Percentiles rank a stretch among this genome's conserved stretches.
phyloP scores from a whole-genome alignment of 2,888 invertebrate genomes.

The Drosophila neonasuta region DNA sequence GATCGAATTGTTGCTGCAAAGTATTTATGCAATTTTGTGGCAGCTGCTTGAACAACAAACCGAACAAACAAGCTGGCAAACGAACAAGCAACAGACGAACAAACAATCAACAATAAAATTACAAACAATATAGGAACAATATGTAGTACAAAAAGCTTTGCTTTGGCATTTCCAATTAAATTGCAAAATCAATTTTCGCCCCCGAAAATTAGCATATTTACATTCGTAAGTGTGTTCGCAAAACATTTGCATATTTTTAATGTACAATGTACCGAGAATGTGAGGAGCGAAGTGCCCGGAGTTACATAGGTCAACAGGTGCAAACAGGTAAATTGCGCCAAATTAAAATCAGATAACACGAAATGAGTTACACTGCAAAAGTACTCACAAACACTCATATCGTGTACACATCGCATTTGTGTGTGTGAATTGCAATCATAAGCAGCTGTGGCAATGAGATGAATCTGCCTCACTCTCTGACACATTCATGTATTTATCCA shows the following conservation, averaged over 20 bases:
- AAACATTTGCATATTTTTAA: conserved; percentile 69
- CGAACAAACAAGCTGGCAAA: conserved; percentile 5
- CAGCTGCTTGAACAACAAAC: conserved; percentile 71
- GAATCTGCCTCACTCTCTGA: conserved; percentile 13
- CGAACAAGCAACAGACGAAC: conserved; percentile 28
- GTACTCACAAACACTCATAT: background rate
- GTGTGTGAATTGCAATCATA: conserved; percentile 31
- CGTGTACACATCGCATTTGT: conserved; percentile 4
- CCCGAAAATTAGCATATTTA: conserved; percentile 72
- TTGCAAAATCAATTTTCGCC: conserved; percentile 75
- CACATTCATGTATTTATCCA: conserved; percentile 26
- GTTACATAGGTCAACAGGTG: conserved; percentile 69
- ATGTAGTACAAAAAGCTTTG: conserved; percentile 39
- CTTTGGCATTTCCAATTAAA: conserved; percentile 72
- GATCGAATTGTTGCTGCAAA: conserved; percentile 42
- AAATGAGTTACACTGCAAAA: conserved; percentile 60
- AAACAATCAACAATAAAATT: conserved; percentile 29
- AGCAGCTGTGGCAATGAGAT: conserved; percentile 45
- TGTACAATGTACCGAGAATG: background rate
- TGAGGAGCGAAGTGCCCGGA: background rate
- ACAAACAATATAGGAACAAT: conserved; percentile 20
- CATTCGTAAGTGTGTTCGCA: conserved; percentile 32
- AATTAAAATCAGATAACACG: conserved; percentile 77
- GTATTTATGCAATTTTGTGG: conserved; percentile 74
- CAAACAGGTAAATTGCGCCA: conserved; percentile 71